These are phyloP conservation scores for Chelonia mydas DNA, from an alignment of 2,797 vertebrate genomes.

Conservation along the genomic window DNA sequence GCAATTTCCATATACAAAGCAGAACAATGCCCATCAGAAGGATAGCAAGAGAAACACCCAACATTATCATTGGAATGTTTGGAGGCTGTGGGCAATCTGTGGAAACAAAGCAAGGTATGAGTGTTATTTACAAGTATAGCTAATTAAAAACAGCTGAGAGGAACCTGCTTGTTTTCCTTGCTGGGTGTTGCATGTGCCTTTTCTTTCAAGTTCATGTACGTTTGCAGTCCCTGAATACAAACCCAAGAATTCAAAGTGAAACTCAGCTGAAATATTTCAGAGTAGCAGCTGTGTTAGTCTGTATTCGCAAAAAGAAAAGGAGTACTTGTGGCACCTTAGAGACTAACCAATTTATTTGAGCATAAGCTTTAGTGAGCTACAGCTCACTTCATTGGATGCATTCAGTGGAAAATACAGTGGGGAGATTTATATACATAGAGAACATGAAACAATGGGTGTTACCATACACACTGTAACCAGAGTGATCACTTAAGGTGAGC, in stretches of 20 bases:
- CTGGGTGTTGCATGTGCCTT: neutral
- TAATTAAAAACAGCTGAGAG: neutral
- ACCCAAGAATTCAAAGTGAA: neutral
- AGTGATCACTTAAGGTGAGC: no score
- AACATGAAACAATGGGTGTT: no score
- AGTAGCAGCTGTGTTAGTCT: no score
- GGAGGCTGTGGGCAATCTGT: conserved; percentile 91
- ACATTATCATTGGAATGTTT: conserved; percentile 91
- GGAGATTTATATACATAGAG: no score
- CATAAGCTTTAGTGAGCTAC: no score
- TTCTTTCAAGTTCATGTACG: neutral
- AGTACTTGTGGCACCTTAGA: no score
- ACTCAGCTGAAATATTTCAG: neutral
- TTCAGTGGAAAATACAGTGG: no score
- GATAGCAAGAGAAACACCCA: conserved; percentile 92
- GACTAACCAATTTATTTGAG: no score
- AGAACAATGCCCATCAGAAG: conserved; percentile 91
- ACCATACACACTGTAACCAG: no score
- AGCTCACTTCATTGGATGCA: no score
- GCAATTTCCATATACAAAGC: conserved; percentile 93
- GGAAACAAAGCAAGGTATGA: conserved; percentile 39
- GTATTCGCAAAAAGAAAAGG: no score
- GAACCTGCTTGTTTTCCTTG: neutral
- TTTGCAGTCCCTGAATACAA: neutral
- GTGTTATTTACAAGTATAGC: neutral